These are phyloP conservation scores for Helicorthomorpha holstii DNA, from an alignment of 1,140 invertebrate species.

Conservation along the genomic window DNA sequence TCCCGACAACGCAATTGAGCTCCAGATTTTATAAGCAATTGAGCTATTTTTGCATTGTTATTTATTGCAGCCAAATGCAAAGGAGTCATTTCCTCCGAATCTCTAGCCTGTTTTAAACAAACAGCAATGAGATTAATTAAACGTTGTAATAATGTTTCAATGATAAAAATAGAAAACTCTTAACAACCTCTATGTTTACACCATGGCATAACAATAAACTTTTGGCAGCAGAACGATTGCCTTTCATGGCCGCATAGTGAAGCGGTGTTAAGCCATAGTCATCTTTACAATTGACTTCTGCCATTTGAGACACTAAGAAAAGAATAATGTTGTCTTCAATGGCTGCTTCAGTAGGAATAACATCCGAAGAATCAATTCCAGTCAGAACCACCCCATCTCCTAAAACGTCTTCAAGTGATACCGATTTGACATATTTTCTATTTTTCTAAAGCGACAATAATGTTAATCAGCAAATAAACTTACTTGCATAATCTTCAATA, in stretches of 20 bases:
- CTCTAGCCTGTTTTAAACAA: conserved; percentile 19
- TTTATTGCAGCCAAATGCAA: conserved; percentile 29
- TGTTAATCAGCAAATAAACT: too few relatives aligned
- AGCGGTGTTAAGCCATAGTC: conserved; percentile 29
- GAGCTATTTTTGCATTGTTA: conserved; percentile 22
- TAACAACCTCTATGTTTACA: conserved; percentile 18
- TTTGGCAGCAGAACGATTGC: conserved; percentile 25
- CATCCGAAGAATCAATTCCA: too few relatives aligned
- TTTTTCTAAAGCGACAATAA: too few relatives aligned
- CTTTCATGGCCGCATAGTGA: conserved; percentile 32
- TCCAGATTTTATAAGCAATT: conserved; percentile 23
- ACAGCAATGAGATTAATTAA: not conserved
- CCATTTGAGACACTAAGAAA: conserved; percentile 25
- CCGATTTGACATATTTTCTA: too few relatives aligned
- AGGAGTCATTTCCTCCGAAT: conserved; percentile 30
- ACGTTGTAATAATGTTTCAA: not conserved
- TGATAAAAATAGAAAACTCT: not conserved
- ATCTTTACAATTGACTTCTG: conserved; percentile 26
- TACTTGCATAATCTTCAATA: too few relatives aligned
- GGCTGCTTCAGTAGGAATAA: too few relatives aligned
- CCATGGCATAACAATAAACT: conserved; percentile 21
- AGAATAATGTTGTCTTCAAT: conserved; percentile 17
- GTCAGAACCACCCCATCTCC: too few relatives aligned
- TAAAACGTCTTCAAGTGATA: too few relatives aligned
- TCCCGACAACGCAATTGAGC: conserved; percentile 25